phyloP scores from a whole-genome alignment of 2,888 invertebrate species.

The Poecilus cupreus region DNA sequence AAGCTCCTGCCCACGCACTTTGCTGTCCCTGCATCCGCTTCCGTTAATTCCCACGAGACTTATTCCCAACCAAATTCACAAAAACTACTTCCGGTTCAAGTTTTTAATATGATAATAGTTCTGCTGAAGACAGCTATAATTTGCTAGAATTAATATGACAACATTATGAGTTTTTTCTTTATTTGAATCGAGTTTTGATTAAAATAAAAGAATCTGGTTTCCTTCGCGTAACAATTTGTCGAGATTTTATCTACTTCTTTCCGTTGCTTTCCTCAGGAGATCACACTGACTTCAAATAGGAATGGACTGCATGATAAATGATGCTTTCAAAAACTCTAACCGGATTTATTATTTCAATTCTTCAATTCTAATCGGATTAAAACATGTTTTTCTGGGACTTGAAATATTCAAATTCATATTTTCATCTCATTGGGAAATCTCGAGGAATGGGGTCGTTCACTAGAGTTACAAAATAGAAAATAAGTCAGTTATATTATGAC shows the following conservation, averaged over 20 bases:
- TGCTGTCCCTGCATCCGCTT: background rate
- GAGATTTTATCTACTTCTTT: slow-evolving; percentile 7
- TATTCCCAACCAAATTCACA: slow-evolving; percentile 27
- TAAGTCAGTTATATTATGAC: too few species aligned
- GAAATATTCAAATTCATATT: background rate
- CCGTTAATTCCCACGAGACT: slow-evolving; percentile 34
- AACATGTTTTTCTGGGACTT: background rate
- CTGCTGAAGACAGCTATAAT: background rate
- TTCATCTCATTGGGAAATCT: too few species aligned
- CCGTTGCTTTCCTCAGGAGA: background rate
- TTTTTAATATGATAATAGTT: background rate
- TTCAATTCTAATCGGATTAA: slow-evolving; percentile 14
- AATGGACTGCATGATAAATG: slow-evolving; percentile 10
- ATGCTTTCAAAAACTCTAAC: slow-evolving; percentile 5
- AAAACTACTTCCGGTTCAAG: slow-evolving; percentile 11
- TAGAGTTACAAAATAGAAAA: too few species aligned
- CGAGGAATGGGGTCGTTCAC: too few species aligned
- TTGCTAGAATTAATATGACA: background rate
- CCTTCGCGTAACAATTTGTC: slow-evolving; percentile 1
- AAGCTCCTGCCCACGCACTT: background rate
- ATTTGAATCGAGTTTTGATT: background rate
- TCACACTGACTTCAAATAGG: slow-evolving; percentile 3
- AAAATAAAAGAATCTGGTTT: slow-evolving; percentile 8
- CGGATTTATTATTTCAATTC: slow-evolving; percentile 33
- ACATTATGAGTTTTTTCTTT: background rate